A percentile compares a stretch with the other conserved stretches of the same genome.
Evolutionary conservation across 30 jellyfish, hydroid and myxozoan genomes (phyloP).

Genomic region (Cassiopea xamachana): DNA sequence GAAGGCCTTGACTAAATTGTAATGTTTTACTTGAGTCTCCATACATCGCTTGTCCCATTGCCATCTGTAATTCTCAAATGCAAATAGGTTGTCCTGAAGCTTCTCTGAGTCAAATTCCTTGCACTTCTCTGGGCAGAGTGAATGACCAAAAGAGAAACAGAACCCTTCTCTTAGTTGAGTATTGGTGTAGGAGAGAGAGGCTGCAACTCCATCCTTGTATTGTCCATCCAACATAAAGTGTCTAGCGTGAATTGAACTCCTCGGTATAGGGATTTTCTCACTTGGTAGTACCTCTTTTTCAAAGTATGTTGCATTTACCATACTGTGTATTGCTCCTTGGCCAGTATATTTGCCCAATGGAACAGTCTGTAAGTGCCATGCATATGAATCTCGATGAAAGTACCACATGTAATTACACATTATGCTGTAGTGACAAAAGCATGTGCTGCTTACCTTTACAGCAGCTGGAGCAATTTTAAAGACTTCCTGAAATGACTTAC

Average conservation of each 20-base stretch:
- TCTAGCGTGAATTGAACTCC: constrained; percentile 49
- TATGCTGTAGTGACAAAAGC: constrained; percentile 58
- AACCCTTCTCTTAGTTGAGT: constrained; percentile 6
- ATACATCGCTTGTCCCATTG: constrained; percentile 64
- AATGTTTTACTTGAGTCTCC: constrained; percentile 17
- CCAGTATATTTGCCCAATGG: constrained; percentile 58
- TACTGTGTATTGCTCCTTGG: constrained; percentile 34
- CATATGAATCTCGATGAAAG: constrained; percentile 48
- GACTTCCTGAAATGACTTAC: constrained; percentile 46
- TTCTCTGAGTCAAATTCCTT: constrained; percentile 10
- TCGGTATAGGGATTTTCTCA: constrained; percentile 52
- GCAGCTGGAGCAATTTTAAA: constrained; percentile 44
- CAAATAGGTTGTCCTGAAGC: constrained; percentile 38
- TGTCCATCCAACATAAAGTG: constrained; percentile 26
- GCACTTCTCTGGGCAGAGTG: constrained; percentile 54
- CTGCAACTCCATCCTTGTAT: constrained; percentile 4
- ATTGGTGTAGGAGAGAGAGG: constrained; percentile 19
- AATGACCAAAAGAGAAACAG: constrained; percentile 15
- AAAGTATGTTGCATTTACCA: constrained; percentile 41
- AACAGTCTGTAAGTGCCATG: constrained; percentile 51
- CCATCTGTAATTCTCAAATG: constrained; percentile 53
- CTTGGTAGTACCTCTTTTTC: constrained; percentile 27
- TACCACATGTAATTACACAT: constrained; percentile 69
- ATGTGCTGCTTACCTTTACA: constrained; percentile 7
- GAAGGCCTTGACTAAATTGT: background rate